Evolutionary conservation across 2,113 vertebrate species (phyloP), one percentile per base, ranked within the genome.

Genomic region (Pelecanus crispus): DNA sequence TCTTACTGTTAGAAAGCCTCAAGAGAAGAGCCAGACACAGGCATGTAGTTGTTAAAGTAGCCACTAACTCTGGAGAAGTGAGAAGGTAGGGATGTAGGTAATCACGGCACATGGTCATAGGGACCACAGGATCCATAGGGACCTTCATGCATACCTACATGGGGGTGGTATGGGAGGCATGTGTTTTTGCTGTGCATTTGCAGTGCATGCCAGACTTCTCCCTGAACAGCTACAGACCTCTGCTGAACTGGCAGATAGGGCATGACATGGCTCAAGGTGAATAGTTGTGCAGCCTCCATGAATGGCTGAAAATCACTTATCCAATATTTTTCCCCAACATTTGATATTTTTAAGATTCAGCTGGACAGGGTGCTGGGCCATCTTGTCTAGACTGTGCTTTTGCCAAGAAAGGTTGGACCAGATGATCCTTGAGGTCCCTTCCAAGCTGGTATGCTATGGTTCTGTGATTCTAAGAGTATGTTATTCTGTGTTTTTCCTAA

Each of bases 241-340:
- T 59, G 52, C 63, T 59, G 17, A 28, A 20, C n/a, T 50, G 65
- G 15, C 45, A 74, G 70, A 44, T 7, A 34, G 3, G 44, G 20
- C 17, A 20, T n/a, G 18, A 24, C 42, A 15, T 1, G 10, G 21
- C 42, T 73, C 25, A 44, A 70, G 38, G 44, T 20, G 25, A 77
- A 56, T 14, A 49, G 36, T 3, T 78, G 38, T 59, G n/a, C 50
- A 63, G 6, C 20, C 10, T 44, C 50, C 29, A 7, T 63, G 40
- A 68, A n/a, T 32, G 47, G 11, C 55, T 50, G 42, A 44, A 81
- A 66, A 67, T 56, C 19, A 31, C 14, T 63, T 86, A 29, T 7
- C 8, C 18, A 25, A 0, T 71, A 31, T 34, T 93, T 58, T 90
- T n/a, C 8, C 11, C 21, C 53, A 59, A 0, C 13, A 13, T 0